Evolutionary conservation across 30 jellyfish, hydroid and myxozoan species (phyloP), one percentile per base, ranked within the genome.

Genomic region (Aurelia sp.): DNA sequence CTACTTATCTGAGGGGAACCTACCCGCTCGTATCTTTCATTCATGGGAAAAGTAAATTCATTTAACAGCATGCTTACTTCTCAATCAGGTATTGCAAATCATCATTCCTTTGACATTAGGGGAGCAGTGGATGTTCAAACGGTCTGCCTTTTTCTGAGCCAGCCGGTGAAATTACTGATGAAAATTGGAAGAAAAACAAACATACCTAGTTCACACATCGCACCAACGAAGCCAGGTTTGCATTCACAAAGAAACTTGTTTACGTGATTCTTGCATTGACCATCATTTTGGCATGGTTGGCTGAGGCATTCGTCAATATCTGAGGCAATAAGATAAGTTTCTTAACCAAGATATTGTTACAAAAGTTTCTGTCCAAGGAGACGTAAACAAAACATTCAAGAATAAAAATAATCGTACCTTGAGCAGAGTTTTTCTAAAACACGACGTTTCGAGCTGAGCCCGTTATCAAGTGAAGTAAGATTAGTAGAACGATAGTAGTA

Each of bases 201-300:
- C 55, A 44, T 44, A 44, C 55, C 55, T 2, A 5, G 55, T 33
- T 81, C 84, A 48, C 90, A 81, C 16, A n/a, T 44, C 6, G 31
- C 15, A n/a, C 92, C 92, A 23, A 15, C 5, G 62, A 48, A 69
- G 35, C 86, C 86, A 37, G 87, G 71, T 10, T 51, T n/a, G 35
- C 92, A 83, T n/a, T 71, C 41, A 31, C 92, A 83, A 3, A 52
- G 3, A 48, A 18, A 83, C 52, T 62, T 44, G 79, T 83, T 83
- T 8, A 69, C 86, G n/a, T 15, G 68, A 44, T 83, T 47, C 15
- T 44, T 69, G 86, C 92, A 83, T 57, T 58, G 53, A 10, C 87
- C 92, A 4, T 78, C 87, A n/a, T 83, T 70, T 71, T 57, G 73
- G 57, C 92, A 83, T n/a, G 92, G 92, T 3, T 58, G 48, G 33